Evolutionary conservation across 2,888 invertebrate species (phyloP), one percentile per base, ranked within the genome.

Genomic region (Pilophorus perplexus): DNA sequence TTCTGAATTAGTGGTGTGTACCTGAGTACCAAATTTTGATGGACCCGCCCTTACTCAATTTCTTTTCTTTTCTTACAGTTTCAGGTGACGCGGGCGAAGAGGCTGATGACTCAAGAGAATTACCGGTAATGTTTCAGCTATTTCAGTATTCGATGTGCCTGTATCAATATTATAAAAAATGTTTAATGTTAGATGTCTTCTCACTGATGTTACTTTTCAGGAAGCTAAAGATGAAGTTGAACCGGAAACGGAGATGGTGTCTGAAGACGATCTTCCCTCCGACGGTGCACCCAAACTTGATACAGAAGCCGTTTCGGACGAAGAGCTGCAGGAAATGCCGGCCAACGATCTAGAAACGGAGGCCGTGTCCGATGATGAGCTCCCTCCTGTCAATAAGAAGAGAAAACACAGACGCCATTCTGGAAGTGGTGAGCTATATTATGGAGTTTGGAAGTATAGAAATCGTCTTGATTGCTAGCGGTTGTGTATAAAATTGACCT

Each of bases 351-450:
- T 71, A 27, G 72, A 72, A 46, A 73, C 73, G 1, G 74, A 74
- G 79, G 87, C 88, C 65, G 89, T 91, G 42, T 90, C 90, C 0
- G 90, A 90, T 76, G 90, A 91, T 77, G 90, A 90, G 76, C 76
- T 90, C 38, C 89, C 89, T 5, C 79, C 85, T 14, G 81, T 83
- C 25, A 78, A 80, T n/a, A 68, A 67, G 23, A 67, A 64, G 42
- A 52, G 57, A 46, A 67, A 65, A 54, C 65, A 65, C n/a, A 18
- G 65, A 10, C 14, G 54, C 6, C 65, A 65, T 27, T 65, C 65
- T 18, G 38, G 33, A 3, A 37, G 62, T 48, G 48, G 60, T 60
- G 16, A 14, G 55, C 18, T 20, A 2, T 25, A n/a, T n/a, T 2
- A 8, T 46, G 12, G 16, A 3, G 12, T 46, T 14, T 16, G n/a